phyloP scores from a whole-genome alignment of 2,797 vertebrate genomes.

The Coilia nasus region DNA sequence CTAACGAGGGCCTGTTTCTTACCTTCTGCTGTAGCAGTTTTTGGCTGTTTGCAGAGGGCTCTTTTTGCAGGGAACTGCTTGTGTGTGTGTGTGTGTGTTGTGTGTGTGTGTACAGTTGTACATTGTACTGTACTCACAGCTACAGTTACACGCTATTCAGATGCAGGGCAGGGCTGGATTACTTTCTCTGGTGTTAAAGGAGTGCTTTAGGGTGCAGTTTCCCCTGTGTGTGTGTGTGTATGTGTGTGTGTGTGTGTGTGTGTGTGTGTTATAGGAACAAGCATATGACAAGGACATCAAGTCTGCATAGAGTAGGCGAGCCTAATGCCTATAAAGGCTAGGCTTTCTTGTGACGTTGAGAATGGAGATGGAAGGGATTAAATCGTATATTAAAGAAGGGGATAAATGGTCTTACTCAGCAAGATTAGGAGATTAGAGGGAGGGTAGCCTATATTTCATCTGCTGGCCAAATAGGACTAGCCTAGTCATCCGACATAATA shows the following conservation, averaged over 20 bases:
- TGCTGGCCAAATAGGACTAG: background rate
- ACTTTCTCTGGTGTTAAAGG: background rate
- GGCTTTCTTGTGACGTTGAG: background rate
- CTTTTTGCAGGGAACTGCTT: background rate
- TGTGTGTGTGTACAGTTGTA: too few relatives aligned
- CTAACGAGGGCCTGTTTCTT: background rate
- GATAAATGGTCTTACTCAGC: background rate
- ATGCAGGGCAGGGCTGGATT: conserved; percentile 3
- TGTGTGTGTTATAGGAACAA: too few relatives aligned
- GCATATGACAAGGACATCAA: too few relatives aligned
- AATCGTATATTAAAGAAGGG: background rate
- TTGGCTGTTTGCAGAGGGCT: background rate
- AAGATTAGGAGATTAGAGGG: conserved; percentile 13
- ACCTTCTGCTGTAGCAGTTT: background rate
- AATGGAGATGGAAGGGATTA: background rate
- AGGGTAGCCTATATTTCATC: background rate
- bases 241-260: background rate
- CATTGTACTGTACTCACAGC: background rate
- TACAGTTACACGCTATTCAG: conserved; percentile 13
- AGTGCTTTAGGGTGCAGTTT: background rate
- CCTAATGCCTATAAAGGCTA: too few relatives aligned
- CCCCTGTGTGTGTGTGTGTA: background rate
- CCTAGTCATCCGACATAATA: background rate
- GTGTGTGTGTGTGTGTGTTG: background rate
- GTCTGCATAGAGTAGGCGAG: too few relatives aligned